These are phyloP conservation scores for Mus pahari DNA, from an alignment of 2,113 vertebrate genomes.

Conservation along the genomic window DNA sequence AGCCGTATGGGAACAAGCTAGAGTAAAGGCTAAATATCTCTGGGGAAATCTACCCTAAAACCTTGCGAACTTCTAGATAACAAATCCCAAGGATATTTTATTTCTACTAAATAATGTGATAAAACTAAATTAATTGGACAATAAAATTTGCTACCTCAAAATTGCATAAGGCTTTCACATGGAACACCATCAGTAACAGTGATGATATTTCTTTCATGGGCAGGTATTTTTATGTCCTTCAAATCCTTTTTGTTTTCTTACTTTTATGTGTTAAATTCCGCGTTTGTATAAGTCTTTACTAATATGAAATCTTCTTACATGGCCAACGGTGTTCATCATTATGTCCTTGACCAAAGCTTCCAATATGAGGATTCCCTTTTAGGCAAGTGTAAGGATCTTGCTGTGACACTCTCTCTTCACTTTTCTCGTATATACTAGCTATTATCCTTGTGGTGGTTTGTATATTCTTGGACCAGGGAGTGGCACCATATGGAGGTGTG, in stretches of 20 bases:
- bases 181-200: background rate
- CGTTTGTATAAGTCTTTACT: background rate
- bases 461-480: too few relatives aligned
- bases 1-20: background rate
- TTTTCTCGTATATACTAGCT: background rate
- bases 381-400: background rate
- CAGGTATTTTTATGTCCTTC: background rate
- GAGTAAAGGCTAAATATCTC: background rate
- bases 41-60: conserved; percentile 46
- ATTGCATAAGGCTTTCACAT: background rate
- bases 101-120: conserved; percentile 35
- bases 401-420: background rate
- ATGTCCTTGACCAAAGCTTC: background rate
- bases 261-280: background rate
- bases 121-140: background rate
- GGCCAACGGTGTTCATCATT: background rate
- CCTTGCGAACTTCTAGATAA: background rate
- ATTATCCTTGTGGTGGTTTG: too few relatives aligned
- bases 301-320: background rate
- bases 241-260: background rate
- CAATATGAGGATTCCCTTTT: background rate
- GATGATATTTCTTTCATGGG: background rate
- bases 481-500: too few relatives aligned
- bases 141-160: conserved; percentile 16
- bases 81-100: background rate